Conservation (phyloP, 2,797 vertebrate genomes). For the Agapornis canus region DNA sequence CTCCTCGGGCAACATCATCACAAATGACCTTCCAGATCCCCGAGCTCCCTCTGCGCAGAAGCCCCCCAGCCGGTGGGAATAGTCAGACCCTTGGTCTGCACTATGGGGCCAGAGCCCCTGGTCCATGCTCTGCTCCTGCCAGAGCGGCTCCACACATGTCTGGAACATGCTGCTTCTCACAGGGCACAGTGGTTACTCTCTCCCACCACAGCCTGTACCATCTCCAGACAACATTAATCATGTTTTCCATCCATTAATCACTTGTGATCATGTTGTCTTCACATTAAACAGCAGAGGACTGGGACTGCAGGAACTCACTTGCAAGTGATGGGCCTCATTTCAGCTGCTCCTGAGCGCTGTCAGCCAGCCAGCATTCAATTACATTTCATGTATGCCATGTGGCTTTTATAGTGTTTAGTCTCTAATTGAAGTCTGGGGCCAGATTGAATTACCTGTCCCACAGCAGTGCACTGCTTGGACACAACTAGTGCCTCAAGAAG, state of each 20-base stretch:
- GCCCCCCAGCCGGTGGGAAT: not conserved
- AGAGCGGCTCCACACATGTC: accelerated
- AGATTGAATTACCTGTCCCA: slow-evolving; percentile 45
- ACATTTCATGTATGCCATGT: not conserved
- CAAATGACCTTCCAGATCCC: not conserved
- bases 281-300: not conserved
- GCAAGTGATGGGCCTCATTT: not conserved
- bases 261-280: slow-evolving; percentile 37
- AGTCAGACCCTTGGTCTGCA: accelerated
- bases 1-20: not conserved
- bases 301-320: not conserved
- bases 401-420: slow-evolving; percentile 57
- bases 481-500: not conserved
- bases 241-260: slow-evolving; percentile 23
- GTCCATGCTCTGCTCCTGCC: not conserved
- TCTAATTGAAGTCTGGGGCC: not conserved
- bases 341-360: slow-evolving; percentile 47
- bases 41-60: not conserved
- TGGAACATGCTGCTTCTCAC: not conserved
- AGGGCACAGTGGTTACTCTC: not conserved
- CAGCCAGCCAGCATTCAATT: not conserved
- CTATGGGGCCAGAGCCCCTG: not conserved
- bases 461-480: not conserved
- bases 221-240: slow-evolving; percentile 11
- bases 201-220: not conserved